Evolutionary conservation across 2,797 vertebrate genomes (phyloP).

Genomic region (Galago senegalensis): DNA sequence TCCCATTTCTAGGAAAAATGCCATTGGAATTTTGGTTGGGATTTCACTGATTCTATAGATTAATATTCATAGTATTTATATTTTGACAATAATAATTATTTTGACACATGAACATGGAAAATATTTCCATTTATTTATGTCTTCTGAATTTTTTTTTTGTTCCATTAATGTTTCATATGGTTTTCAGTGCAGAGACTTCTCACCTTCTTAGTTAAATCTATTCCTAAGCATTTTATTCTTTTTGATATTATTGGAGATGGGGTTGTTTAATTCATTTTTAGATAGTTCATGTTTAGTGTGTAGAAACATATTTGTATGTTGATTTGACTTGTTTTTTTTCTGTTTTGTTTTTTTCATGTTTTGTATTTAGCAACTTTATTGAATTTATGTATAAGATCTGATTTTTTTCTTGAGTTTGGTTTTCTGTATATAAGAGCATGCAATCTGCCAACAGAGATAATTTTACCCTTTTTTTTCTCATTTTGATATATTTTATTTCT

Average conservation of each 20-base stretch:
- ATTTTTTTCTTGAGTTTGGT: background rate
- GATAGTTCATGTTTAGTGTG: background rate
- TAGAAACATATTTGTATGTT: background rate
- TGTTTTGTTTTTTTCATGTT: background rate
- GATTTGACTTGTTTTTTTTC: background rate
- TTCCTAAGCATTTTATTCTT: background rate
- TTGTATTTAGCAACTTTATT: background rate
- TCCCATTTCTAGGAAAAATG: background rate
- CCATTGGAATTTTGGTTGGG: background rate
- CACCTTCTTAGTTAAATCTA: background rate
- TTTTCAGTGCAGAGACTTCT: background rate
- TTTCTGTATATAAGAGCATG: background rate
- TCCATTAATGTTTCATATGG: background rate
- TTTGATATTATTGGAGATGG: background rate
- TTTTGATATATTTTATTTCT: background rate
- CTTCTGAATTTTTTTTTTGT: background rate
- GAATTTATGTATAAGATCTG: background rate
- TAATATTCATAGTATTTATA: background rate
- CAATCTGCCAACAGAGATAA: background rate
- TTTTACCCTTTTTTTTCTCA: background rate
- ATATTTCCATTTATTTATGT: background rate
- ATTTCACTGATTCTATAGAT: background rate
- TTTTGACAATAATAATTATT: background rate
- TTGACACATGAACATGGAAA: background rate
- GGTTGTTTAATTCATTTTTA: background rate